These are phyloP conservation scores for Lepidurus arcticus DNA, from an alignment of 1,140 invertebrate genomes.

Conservation along the genomic window DNA sequence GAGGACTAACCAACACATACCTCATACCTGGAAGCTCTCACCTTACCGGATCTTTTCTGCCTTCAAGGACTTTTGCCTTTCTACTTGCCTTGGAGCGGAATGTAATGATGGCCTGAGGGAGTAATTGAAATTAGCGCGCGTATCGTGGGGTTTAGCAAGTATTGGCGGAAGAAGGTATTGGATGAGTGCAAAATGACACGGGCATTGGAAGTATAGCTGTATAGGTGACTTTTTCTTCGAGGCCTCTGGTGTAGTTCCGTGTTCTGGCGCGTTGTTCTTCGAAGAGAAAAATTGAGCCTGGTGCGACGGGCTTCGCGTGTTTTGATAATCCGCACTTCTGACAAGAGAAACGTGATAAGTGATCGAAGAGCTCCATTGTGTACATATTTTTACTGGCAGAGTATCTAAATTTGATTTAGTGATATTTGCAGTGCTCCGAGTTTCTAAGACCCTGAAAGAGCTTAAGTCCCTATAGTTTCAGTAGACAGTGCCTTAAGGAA, in stretches of 20 bases:
- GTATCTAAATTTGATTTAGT: too few species aligned
- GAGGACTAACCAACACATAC: neutral
- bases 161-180: too few species aligned
- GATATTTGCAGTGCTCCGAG: too few species aligned
- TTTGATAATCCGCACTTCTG: neutral
- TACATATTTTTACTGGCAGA: neutral
- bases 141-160: too few species aligned
- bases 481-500: too few species aligned
- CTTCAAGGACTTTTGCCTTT: slow-evolving; percentile 12
- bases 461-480: too few species aligned
- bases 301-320: neutral
- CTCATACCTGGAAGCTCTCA: neutral
- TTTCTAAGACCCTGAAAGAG: too few species aligned
- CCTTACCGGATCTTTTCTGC: neutral
- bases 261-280: too few species aligned
- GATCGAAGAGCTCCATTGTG: neutral
- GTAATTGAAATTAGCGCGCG: neutral
- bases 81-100: neutral
- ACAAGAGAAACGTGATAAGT: neutral
- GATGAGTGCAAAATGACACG: too few species aligned
- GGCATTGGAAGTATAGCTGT: too few species aligned
- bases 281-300: neutral
- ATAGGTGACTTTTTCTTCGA: too few species aligned
- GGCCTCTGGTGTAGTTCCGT: too few species aligned
- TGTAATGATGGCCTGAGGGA: neutral